phyloP scores from a whole-genome alignment of 2,888 invertebrate genomes.

The Drosophila sordidula region DNA sequence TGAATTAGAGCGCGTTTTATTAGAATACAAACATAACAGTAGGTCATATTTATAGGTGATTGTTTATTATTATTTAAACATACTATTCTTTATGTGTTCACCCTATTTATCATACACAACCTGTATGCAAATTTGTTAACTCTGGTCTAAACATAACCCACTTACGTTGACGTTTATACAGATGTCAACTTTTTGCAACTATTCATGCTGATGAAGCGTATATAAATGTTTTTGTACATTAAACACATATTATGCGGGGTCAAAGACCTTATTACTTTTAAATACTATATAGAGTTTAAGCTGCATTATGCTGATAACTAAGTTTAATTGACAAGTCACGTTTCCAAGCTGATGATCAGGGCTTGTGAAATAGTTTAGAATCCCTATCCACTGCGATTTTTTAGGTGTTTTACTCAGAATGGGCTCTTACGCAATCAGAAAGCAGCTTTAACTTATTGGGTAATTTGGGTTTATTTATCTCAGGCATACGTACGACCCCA shows the following conservation, averaged over 20 bases:
- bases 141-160: neutral
- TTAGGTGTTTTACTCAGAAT: neutral
- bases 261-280: conserved; percentile 14
- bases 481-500: neutral
- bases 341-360: neutral
- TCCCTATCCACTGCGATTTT: conserved; percentile 11
- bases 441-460: neutral
- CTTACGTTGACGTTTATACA: neutral
- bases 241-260: conserved; percentile 7
- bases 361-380: neutral
- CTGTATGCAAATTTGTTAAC: neutral
- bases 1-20: too few relatives aligned
- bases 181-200: conserved; percentile 2
- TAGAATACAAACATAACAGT: too few relatives aligned
- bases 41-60: too few relatives aligned
- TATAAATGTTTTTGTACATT: neutral
- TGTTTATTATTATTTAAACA: too few relatives aligned
- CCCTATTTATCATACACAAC: neutral
- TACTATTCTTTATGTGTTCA: too few relatives aligned
- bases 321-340: conserved; percentile 37
- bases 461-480: conserved; percentile 1
- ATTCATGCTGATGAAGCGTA: conserved; percentile 14
- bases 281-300: neutral
- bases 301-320: conserved; percentile 37
- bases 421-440: conserved; percentile 20